Conservation (phyloP, 1,140 invertebrate genomes). For the Carcinoscorpius rotundicauda region DNA sequence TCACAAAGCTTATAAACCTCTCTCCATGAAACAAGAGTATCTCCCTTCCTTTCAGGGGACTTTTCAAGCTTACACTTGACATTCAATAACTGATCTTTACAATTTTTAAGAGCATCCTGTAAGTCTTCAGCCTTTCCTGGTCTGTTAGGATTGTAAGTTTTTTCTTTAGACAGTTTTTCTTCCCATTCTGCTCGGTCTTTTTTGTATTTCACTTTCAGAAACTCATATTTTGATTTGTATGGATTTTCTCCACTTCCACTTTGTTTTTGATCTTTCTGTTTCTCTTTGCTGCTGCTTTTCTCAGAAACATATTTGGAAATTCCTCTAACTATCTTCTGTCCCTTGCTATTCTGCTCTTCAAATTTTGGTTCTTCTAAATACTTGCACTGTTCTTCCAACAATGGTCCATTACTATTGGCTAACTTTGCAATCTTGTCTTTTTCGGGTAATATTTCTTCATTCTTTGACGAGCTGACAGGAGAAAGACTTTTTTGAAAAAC, state of each 20-base stretch:
- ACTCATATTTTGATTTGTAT: background rate
- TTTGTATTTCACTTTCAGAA: background rate
- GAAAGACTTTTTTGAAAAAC: too few relatives aligned
- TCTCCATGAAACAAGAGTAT: conserved; percentile 15
- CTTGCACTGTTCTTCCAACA: too few relatives aligned
- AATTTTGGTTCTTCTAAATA: too few relatives aligned
- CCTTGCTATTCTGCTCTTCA: too few relatives aligned
- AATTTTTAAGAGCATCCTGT: too few relatives aligned
- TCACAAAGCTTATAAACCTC: conserved; percentile 17
- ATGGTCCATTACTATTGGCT: too few relatives aligned
- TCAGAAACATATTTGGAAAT: background rate
- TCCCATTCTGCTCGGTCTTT: conserved; percentile 3
- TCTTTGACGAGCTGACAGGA: too few relatives aligned
- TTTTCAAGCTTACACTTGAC: conserved; percentile 3
- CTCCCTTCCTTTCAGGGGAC: conserved; percentile 14
- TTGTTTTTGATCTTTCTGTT: background rate
- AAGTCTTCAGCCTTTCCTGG: background rate
- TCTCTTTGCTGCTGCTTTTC: background rate
- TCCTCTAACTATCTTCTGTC: background rate
- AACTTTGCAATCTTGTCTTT: too few relatives aligned
- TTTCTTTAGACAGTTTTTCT: background rate
- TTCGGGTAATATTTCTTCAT: too few relatives aligned
- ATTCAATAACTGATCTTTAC: too few relatives aligned
- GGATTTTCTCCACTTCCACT: background rate
- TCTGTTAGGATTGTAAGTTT: background rate